Base-by-base conservation (phyloP, 2,888 invertebrate species). In the Chirona hameri region DNA sequence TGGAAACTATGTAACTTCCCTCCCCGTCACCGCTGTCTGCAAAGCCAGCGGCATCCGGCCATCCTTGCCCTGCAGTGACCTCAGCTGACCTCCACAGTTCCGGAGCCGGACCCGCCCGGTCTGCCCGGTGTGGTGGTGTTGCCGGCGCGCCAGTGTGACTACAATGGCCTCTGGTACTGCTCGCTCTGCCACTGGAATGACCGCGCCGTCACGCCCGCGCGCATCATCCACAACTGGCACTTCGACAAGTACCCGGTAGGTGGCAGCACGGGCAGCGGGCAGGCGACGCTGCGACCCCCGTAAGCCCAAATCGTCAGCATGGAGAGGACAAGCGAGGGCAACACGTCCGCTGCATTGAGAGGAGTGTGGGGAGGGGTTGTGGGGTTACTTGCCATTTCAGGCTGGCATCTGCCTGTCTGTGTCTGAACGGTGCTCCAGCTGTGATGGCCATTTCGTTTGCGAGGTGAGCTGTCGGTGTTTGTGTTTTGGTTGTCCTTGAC, bases 201-300 rank as follows among this genome's bases (percentile, higher is more conserved):
- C 85, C 91, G 92, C 82, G 92, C 92, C 85, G 90, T 93, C 83
- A 95, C 98, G 86, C 98, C 98, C 7, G 93, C 97, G 0, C 90
- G 94, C 86, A 93, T 98, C 65, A 91, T 98, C 83, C 94, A 95
- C 87, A 98, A 98, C 88, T 98, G 98, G 97, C 98, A 98, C 88
- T 95, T 97, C 87, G 85, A 85, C 31, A 82, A 83, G 52, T 81
- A 84, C 21, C 69, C 82, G 52, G 84, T 86, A 21, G 84, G 84
- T 82, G 46, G 76, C 39, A 24, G 24, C 31, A 18, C 72, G 31
- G 31, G 24, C 21, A 24, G 9, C 9, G 60, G 9, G 60, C 21
- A 3, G 9, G n/a, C 3, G 21, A 24, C 24, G 24, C 60, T 21
- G 24, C n/a, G 9, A 10, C 60, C 21, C 15, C 4, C 4, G 4